phyloP scores from a whole-genome alignment of 2,113 vertebrate genomes.

The Podarcis cretensis region DNA sequence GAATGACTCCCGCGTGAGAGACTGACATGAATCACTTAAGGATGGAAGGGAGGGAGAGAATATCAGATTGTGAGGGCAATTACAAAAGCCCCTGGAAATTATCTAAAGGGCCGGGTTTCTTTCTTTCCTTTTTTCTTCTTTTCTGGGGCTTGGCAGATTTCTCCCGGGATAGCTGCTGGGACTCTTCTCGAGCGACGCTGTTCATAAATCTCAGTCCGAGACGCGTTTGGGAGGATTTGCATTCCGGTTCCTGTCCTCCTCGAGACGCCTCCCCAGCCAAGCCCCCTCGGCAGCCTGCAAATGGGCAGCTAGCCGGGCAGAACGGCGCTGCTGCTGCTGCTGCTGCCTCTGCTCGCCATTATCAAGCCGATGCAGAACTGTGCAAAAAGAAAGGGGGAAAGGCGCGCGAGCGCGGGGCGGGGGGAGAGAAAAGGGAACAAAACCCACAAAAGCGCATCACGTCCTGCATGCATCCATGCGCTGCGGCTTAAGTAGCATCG shows the following conservation, averaged over 20 bases:
- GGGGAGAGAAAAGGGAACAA: neutral
- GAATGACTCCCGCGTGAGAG: conserved; percentile 63
- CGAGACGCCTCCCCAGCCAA: neutral
- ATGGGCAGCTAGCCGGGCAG: conserved; percentile 23
- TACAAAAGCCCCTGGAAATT: conserved; percentile 46
- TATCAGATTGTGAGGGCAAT: conserved; percentile 53
- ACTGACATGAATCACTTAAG: conserved; percentile 66
- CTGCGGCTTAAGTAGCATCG: neutral
- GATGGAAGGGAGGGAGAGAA: neutral
- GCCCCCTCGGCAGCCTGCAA: conserved; percentile 25
- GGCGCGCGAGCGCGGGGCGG: too few relatives aligned
- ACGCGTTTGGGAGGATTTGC: conserved; percentile 37
- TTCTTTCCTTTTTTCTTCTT: too few relatives aligned
- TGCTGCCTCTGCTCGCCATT: conserved; percentile 28
- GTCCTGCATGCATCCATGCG: neutral
- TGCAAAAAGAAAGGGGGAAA: conserved; percentile 27
- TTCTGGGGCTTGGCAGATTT: neutral
- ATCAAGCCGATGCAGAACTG: conserved; percentile 25
- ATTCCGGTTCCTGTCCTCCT: conserved; percentile 28
- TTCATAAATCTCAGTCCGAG: conserved; percentile 31
- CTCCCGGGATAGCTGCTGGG: conserved; percentile 46
- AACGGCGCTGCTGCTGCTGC: conserved; percentile 16
- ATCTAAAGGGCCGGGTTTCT: conserved; percentile 45
- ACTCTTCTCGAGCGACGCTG: conserved; percentile 27
- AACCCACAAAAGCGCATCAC: too few relatives aligned